Evolutionary conservation across 2,888 invertebrate genomes (phyloP).

Genomic region (Junonia oenone): DNA sequence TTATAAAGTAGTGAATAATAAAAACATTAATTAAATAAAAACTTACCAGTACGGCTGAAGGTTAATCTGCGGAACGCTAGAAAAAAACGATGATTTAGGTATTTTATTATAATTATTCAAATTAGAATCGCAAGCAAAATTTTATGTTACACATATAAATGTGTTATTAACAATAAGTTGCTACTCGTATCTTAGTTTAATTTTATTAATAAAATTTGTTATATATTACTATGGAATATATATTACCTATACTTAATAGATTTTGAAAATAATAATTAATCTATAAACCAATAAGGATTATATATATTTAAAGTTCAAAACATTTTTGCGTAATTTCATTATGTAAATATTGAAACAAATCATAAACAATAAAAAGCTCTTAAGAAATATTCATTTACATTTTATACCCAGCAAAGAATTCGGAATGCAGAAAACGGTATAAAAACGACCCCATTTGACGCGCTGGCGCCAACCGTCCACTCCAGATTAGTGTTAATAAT

Average conservation of each 20-base stretch:
- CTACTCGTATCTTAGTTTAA: neutral
- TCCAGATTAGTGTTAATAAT: constrained; percentile 56
- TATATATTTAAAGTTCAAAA: too few species aligned
- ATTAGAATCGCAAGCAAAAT: neutral
- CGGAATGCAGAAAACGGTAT: constrained; percentile 14
- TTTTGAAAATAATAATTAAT: too few species aligned
- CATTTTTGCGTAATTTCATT: too few species aligned
- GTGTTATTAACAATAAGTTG: neutral
- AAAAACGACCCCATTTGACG: constrained; percentile 23
- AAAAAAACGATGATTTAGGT: neutral
- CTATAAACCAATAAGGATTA: too few species aligned
- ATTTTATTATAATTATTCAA: neutral
- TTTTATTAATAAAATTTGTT: too few species aligned
- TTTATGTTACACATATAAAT: neutral
- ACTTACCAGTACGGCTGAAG: neutral
- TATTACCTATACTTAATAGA: too few species aligned
- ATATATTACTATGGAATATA: too few species aligned
- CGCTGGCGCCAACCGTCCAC: constrained; percentile 54
- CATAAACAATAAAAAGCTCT: neutral
- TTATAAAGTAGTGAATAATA: neutral
- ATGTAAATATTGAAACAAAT: neutral
- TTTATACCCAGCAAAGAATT: constrained; percentile 14
- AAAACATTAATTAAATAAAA: neutral
- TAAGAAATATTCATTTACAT: constrained; percentile 9
- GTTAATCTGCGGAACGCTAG: neutral